Evolutionary conservation across 2,113 vertebrate species (phyloP).

Genomic region (Oncorhynchus kisutch): DNA sequence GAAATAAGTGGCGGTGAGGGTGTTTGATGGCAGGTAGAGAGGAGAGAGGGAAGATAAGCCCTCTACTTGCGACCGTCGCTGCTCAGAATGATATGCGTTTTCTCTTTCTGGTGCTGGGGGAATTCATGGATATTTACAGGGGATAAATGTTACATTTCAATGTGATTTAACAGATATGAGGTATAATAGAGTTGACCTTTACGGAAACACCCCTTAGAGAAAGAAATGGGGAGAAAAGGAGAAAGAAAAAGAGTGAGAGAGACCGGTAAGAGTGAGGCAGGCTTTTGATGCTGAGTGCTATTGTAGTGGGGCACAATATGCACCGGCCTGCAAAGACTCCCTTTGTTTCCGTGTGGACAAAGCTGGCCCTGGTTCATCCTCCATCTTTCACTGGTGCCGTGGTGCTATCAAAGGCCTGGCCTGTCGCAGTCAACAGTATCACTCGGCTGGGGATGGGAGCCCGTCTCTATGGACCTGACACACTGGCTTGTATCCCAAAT

Average conservation of each 20-base stretch:
- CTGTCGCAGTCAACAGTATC: slow-evolving; percentile 26
- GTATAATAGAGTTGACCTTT: slow-evolving; percentile 41
- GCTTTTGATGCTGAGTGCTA: slow-evolving; percentile 44
- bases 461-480: slow-evolving; percentile 1
- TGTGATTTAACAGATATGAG: slow-evolving; percentile 41
- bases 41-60: not conserved
- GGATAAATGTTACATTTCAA: slow-evolving; percentile 30
- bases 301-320: slow-evolving; percentile 35
- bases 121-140: slow-evolving; percentile 9
- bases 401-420: slow-evolving; percentile 40
- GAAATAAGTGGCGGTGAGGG: not conserved
- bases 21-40: not conserved
- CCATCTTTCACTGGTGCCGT: slow-evolving; percentile 36
- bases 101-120: slow-evolving; percentile 20
- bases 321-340: slow-evolving; percentile 24
- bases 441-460: slow-evolving; percentile 27
- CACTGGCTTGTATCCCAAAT: no score
- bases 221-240: not conserved
- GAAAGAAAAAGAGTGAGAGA: not conserved
- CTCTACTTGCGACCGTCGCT: not conserved
- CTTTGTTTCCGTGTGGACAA: slow-evolving; percentile 58
- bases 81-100: slow-evolving; percentile 21
- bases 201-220: slow-evolving; percentile 18
- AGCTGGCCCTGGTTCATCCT: slow-evolving; percentile 40
- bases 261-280: not conserved